Evolutionary conservation across 2,113 vertebrate species (phyloP).

Genomic region (Ursus arctos): DNA sequence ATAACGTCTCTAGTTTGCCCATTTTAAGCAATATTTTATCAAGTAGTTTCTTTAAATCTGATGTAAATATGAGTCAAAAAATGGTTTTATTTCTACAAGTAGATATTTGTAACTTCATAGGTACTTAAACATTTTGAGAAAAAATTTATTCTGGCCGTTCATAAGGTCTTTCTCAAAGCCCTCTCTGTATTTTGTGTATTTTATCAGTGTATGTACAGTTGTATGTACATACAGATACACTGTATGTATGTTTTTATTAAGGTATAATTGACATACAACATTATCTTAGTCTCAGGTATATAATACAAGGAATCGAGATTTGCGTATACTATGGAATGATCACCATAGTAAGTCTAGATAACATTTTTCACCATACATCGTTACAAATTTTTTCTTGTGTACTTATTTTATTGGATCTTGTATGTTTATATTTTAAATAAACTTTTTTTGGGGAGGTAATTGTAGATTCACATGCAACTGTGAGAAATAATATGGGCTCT

Average conservation of each 20-base stretch:
- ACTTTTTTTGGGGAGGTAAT: neutral
- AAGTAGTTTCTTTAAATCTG: neutral
- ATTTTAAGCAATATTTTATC: neutral
- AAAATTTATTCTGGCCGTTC: neutral
- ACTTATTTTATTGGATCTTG: neutral
- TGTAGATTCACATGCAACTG: neutral
- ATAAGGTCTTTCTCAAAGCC: neutral
- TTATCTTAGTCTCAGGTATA: neutral
- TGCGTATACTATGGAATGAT: neutral
- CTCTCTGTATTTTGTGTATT: neutral
- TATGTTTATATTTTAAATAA: neutral
- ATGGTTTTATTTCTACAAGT: slow-evolving; percentile 46
- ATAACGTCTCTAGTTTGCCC: neutral
- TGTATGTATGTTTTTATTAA: neutral
- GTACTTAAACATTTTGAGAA: slow-evolving; percentile 33
- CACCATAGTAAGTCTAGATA: neutral
- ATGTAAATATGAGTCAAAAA: neutral
- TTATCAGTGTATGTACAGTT: neutral
- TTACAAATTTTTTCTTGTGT: neutral
- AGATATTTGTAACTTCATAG: slow-evolving; percentile 16
- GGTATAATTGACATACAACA: neutral
- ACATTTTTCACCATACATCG: neutral
- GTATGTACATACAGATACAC: neutral
- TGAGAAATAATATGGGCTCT: neutral
- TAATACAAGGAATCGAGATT: neutral